Base-by-base conservation (phyloP, 2,888 invertebrate species). In the Ceratothoa steindachneri region DNA sequence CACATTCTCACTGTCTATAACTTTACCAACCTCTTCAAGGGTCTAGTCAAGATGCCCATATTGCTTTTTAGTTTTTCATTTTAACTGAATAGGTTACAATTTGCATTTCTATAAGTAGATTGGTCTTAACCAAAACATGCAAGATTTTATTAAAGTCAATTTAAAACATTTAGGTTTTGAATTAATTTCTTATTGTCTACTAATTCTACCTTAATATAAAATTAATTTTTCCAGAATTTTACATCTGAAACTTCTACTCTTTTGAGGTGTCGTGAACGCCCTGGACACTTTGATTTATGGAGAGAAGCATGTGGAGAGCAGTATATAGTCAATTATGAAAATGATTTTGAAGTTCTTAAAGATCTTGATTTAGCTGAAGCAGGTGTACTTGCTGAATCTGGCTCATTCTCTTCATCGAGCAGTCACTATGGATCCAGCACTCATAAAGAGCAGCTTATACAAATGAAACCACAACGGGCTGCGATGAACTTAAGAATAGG, bases 401-500 rank as follows among this genome's bases (percentile, higher is more conserved):
- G 60, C 28, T 70, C 65, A 2, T 24, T 41, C 2, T 68, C 71
- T 15, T 60, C 64, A 15, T 55, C 66, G 5, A 52, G 31, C 9
- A 30, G 67, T 19, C 31, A 27, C 9, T 27, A 22, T 55, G 55
- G 72, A 2, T 31, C 70, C 52, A 55, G 70, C 24, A 24, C 19
- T 24, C 68, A 67, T 24, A 22, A 71, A 27, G 73, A 78, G 65
- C 24, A 51, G 1, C 68, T 78, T 52, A 73, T 78, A 19, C 78
- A 78, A 53, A 78, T 78, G 30, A 73, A 75, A 7, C 78, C 78
- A 9, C 78, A 78, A 28, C 53, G 51, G 2, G 72, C 75, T 2
- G 41, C 29, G 28, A 73, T 78, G 68, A 60, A 31, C 28, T 73
- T 78, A n/a, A 71, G 78, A 74, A 73, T 74, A 71, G 69, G 78